Base-by-base conservation (phyloP, 2,113 vertebrate species). In the Maccullochella peelii region DNA sequence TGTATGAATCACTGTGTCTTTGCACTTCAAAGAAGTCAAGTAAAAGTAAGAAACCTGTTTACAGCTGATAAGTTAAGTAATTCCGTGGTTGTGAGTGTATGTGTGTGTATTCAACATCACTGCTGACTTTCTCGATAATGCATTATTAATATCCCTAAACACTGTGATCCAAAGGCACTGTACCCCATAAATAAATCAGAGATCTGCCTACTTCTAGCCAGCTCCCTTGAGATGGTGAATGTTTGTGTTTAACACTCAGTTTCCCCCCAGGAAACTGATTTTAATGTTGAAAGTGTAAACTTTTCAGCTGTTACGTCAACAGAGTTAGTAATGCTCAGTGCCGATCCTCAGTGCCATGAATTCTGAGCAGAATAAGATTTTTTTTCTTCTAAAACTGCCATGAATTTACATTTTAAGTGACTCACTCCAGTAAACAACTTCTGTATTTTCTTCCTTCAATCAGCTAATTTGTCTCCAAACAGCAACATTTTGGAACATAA, bases 101-200 rank as follows among this genome's bases (percentile, higher is more conserved):
- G 11, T 42, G 40, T 71, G 83, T 86, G 36, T 88, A 59, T 77
- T 79, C 44, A 58, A 38, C 79, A 81, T 68, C 78, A 30, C 58
- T 40, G 54, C 74, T 38, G 80, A 84, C 70, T 85, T 77, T 75
- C 65, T 77, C 40, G 0, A 68, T 77, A 40, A 77, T 91, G 16
- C 87, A 94, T 91, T 88, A 89, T 92, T 92, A 75, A 92, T 90
- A 71, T 23, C 18, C 68, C 75, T 92, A 91, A 94, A 94, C 92
- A 89, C 80, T 72, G 57, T 52, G 80, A 90, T 92, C 80, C 76
- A 77, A 89, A 88, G 84, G 84, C 81, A 88, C 77, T 84, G 77
- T 80, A 72, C 47, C 65, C 80, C 62, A 92, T 95, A 66, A 94
- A 94, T 94, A 91, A 93, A 92, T 85, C 73, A 92, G 76, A 77